Base-by-base conservation (phyloP, 1,140 invertebrate species). In the Drosophila rufa region DNA sequence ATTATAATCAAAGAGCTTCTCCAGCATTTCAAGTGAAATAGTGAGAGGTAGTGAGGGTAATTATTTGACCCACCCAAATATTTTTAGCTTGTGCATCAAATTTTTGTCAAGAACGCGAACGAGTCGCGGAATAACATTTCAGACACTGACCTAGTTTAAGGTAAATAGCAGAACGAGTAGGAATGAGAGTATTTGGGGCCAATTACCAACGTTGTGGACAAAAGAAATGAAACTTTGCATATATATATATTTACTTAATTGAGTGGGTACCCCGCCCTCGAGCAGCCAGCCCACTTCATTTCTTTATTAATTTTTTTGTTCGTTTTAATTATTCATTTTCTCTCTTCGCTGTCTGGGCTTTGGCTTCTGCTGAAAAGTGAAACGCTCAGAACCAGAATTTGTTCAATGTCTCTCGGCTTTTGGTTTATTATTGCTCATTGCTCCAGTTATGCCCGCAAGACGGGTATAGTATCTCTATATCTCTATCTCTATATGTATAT, bases 71-170 rank as follows among this genome's bases (percentile, higher is more conserved):
- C 51, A 85, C 48, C 67, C 64, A 70, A 70, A 68, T 68, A 47
- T 45, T 77, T 61, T 46, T 30, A 36, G 74, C 64, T 48, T 48
- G 53, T 46, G 51, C 80, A 69, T 62, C 67, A 80, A 89, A 67
- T 87, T 68, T 83, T 79, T 82, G 69, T 64, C 76, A 79, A 83
- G 77, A 82, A 78, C 75, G 68, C 45, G 53, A 68, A 17, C 40
- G 45, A 68, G 55, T 42, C 66, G 65, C 46, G 51, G 69, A 71
- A 56, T 61, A 79, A 38, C 53, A 22, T 50, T 61, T 33, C 75
- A 82, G 75, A 87, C 76, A 87, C 65, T 87, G 83, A 87, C 83
- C 76, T 78, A 87, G 59, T 70, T 87, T 64, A 62, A 50, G 17
- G 61, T 58, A 60, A 69, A 78, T 84, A 45, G 56, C 42, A 43